These are phyloP conservation scores for Lysiphlebus fabarum DNA, from an alignment of 1,140 invertebrate species.

Conservation along the genomic window DNA sequence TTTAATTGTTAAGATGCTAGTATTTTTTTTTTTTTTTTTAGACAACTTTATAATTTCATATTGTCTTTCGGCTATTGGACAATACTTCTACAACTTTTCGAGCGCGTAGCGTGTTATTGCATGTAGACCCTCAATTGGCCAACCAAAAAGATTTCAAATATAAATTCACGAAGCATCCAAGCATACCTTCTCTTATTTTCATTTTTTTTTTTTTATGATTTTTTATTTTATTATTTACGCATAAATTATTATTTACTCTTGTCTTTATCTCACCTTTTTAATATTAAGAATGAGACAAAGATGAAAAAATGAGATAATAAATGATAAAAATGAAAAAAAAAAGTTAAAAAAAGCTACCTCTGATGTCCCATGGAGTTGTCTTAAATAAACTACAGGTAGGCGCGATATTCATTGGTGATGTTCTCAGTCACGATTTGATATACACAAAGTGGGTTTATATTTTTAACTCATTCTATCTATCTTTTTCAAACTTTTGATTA, in stretches of 20 bases:
- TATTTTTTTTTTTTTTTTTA: too few species aligned
- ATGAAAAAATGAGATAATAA: conserved; percentile 15
- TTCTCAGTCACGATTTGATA: conserved; percentile 22
- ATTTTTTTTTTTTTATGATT: conserved; percentile 13
- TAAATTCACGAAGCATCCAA: conserved; percentile 16
- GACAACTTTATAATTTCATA: too few species aligned
- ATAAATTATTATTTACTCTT: conserved; percentile 28
- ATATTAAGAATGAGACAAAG: background rate
- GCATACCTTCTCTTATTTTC: background rate
- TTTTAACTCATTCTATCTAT: conserved; percentile 10
- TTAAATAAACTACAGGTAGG: conserved; percentile 35
- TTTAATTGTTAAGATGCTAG: too few species aligned
- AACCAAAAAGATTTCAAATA: background rate
- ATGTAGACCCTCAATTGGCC: too few species aligned
- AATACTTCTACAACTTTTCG: too few species aligned
- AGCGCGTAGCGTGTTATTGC: too few species aligned
- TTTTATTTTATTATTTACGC: conserved; percentile 24
- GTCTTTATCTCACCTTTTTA: conserved; percentile 8
- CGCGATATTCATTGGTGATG: conserved; percentile 28
- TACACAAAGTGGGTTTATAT: background rate
- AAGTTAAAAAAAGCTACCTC: conserved; percentile 3
- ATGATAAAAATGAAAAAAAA: conserved; percentile 11
- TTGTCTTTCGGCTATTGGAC: too few species aligned
- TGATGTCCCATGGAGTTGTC: conserved; percentile 33
- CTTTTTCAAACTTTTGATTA: conserved; percentile 14